phyloP scores from a whole-genome alignment of 2,888 invertebrate species.

The Timema cristinae region DNA sequence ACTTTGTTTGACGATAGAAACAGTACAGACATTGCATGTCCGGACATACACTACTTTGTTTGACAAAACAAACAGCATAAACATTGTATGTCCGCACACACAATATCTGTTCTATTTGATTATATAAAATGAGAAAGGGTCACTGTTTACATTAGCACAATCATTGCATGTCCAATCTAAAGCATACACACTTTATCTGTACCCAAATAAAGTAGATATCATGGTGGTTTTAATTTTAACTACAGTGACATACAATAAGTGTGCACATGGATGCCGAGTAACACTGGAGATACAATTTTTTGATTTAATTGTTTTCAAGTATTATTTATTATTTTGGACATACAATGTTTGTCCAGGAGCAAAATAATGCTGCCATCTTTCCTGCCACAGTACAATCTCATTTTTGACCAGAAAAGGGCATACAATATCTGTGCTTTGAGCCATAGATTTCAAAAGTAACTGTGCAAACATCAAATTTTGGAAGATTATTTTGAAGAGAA shows the following conservation, averaged over 20 bases:
- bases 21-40: too few relatives aligned
- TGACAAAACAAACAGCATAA: background rate
- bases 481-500: too few relatives aligned
- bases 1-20: too few relatives aligned
- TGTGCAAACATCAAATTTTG: too few relatives aligned
- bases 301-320: too few relatives aligned
- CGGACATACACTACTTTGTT: too few relatives aligned
- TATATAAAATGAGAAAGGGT: background rate
- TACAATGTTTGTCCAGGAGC: constrained; percentile 1
- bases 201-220: background rate
- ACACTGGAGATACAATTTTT: too few relatives aligned
- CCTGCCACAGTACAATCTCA: background rate
- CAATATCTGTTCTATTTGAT: constrained; percentile 8
- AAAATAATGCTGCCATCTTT: background rate
- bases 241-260: too few relatives aligned
- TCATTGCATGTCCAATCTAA: constrained; percentile 6
- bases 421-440: constrained; percentile 9
- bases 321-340: too few relatives aligned
- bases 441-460: too few relatives aligned
- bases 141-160: background rate
- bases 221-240: too few relatives aligned
- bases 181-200: background rate
- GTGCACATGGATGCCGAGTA: too few relatives aligned
- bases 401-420: background rate
- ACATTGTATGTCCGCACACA: constrained; percentile 4